Conservation (phyloP, 2,113 vertebrate species). For the Phyllostomus discolor region DNA sequence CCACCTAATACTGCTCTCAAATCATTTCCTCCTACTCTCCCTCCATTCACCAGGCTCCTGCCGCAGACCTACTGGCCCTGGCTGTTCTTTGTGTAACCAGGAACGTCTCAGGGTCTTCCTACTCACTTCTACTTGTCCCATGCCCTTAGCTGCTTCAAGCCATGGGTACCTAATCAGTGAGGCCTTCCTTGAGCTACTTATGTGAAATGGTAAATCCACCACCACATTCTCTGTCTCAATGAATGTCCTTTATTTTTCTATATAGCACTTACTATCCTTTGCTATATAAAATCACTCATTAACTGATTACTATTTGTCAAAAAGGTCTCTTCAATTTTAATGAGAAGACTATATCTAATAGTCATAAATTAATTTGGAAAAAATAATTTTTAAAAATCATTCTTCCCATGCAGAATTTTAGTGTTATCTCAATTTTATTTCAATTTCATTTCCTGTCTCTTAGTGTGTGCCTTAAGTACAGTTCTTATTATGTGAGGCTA, state of each 20-base stretch:
- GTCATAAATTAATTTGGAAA: not conserved
- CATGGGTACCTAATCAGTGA: not conserved
- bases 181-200: not conserved
- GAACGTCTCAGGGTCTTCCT: not conserved
- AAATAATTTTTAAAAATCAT: not conserved
- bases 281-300: not conserved
- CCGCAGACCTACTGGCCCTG: not conserved
- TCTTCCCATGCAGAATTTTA: not conserved
- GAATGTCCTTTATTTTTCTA: not conserved
- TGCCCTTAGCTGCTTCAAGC: not conserved
- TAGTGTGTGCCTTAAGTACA: not conserved
- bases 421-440: not conserved
- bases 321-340: not conserved
- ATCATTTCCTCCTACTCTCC: not conserved
- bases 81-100: not conserved
- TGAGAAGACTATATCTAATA: not conserved
- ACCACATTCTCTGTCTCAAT: not conserved
- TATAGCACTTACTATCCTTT: not conserved
- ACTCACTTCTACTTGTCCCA: not conserved
- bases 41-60: not conserved
- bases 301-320: not conserved
- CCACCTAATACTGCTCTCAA: not conserved
- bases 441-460: not conserved
- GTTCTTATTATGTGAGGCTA: not conserved
- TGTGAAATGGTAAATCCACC: not conserved